Evolutionary conservation across 2,797 vertebrate species (phyloP).

Genomic region (Pangasius krempfi): DNA sequence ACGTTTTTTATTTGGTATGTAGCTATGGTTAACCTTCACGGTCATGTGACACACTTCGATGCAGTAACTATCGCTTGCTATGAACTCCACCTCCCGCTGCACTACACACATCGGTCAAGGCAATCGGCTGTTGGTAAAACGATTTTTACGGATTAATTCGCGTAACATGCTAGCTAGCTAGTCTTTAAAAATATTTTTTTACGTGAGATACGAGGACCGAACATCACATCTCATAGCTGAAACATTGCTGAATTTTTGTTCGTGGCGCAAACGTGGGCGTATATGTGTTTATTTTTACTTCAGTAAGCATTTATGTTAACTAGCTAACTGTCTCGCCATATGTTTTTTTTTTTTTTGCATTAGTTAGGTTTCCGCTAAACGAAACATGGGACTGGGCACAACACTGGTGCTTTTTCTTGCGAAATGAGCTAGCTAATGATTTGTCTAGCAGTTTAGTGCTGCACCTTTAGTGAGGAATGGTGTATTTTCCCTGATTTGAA

Average conservation of each 20-base stretch:
- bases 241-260: not conserved
- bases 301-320: not conserved
- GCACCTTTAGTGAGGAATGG: not conserved
- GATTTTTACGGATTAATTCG: not conserved
- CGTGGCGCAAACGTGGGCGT: not conserved
- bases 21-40: not conserved
- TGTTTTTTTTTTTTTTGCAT: not conserved
- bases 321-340: not conserved
- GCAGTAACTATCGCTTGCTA: not conserved
- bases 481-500: not conserved
- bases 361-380: not conserved
- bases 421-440: not conserved
- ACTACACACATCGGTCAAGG: not conserved
- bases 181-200: not conserved
- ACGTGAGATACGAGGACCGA: not conserved
- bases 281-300: not conserved
- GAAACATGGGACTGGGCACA: not conserved
- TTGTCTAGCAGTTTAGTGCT: not conserved
- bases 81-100: not conserved
- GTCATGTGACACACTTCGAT: not conserved
- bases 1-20: not conserved
- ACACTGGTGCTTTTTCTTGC: not conserved
- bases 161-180: not conserved
- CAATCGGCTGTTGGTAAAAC: not conserved
- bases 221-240: not conserved